Conservation (phyloP, 2,888 invertebrate species). For the Lasius platythorax region DNA sequence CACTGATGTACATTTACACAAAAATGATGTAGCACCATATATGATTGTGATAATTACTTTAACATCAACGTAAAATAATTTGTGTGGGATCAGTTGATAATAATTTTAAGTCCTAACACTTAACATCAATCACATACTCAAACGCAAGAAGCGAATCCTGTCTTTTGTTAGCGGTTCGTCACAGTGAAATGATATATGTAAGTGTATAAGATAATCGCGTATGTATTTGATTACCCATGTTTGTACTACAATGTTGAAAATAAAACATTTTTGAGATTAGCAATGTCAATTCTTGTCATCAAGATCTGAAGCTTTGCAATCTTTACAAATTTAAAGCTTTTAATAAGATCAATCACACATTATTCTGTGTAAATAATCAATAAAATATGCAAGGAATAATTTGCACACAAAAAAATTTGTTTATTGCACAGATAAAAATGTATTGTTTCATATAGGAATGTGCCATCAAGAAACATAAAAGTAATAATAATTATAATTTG, state of each 20-base stretch:
- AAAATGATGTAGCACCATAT: conserved; percentile 35
- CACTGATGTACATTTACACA: conserved; percentile 39
- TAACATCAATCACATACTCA: conserved; percentile 35
- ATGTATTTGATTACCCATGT: conserved; percentile 81
- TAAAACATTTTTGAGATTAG: conserved; percentile 79
- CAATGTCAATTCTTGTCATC: not conserved
- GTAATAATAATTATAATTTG: conserved; percentile 39
- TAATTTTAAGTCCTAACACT: conserved; percentile 46
- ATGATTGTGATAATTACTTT: conserved; percentile 51
- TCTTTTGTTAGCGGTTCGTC: conserved; percentile 60
- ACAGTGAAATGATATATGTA: conserved; percentile 72
- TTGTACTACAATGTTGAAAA: conserved; percentile 82
- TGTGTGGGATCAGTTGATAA: conserved; percentile 46
- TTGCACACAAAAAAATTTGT: not conserved
- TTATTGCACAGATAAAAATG: conserved; percentile 52
- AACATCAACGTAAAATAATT: conserved; percentile 46
- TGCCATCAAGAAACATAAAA: conserved; percentile 27
- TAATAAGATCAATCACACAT: not conserved
- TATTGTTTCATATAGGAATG: conserved; percentile 50
- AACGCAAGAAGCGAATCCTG: conserved; percentile 61
- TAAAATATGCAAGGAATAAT: not conserved
- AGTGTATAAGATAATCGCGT: conserved; percentile 75
- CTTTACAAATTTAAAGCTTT: not conserved
- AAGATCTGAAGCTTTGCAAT: not conserved
- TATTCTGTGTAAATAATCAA: not conserved